phyloP scores from a whole-genome alignment of 2,797 vertebrate species.

The Telmatherina bonti region DNA sequence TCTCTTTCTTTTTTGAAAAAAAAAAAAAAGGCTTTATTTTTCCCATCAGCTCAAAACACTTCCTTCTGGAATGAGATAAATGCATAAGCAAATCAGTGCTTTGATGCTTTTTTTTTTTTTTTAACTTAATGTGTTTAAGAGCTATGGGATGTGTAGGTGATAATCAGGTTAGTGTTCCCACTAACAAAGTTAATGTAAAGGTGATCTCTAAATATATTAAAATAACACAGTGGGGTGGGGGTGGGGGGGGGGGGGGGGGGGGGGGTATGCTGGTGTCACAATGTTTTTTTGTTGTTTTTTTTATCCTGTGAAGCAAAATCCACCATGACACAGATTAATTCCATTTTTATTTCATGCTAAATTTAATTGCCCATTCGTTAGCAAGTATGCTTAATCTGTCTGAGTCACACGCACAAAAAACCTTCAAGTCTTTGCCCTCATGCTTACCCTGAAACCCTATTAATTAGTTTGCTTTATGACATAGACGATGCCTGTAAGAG shows the following conservation, averaged over 20 bases:
- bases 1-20: conserved; percentile 50
- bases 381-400: conserved; percentile 58
- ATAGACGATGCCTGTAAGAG: conserved; percentile 59
- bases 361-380: conserved; percentile 63
- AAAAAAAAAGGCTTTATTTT: conserved; percentile 39
- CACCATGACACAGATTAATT: conserved; percentile 44
- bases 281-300: no score
- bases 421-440: conserved; percentile 40
- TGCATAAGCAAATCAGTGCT: conserved; percentile 22
- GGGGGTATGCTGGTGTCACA: background rate
- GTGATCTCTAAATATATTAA: conserved; percentile 23
- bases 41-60: conserved; percentile 53
- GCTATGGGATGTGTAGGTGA: conserved; percentile 23
- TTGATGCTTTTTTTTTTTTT: conserved; percentile 32
- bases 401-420: conserved; percentile 49
- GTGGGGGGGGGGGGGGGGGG: background rate
- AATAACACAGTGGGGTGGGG: conserved; percentile 16
- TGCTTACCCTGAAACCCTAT: conserved; percentile 62
- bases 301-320: conserved; percentile 25
- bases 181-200: conserved; percentile 34
- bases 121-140: conserved; percentile 27
- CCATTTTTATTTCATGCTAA: conserved; percentile 60
- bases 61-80: conserved; percentile 31
- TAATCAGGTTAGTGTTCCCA: conserved; percentile 31
- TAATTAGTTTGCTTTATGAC: conserved; percentile 82